phyloP scores from a whole-genome alignment of 2,797 vertebrate genomes.

The Protosalanx chinensis region DNA sequence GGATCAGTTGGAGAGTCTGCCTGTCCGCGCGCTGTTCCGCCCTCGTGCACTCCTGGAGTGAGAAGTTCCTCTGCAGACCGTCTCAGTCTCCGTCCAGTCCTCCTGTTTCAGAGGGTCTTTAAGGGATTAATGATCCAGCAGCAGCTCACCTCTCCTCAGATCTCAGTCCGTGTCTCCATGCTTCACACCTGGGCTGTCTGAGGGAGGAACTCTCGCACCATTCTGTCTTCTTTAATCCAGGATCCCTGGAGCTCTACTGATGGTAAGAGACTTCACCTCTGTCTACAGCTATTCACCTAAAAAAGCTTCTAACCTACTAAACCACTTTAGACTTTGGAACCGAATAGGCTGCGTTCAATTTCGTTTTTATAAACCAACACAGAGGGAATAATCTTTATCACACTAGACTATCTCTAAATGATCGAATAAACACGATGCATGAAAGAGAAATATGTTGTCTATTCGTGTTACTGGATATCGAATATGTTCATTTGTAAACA shows the following conservation, averaged over 20 bases:
- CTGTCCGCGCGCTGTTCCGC: conserved; percentile 51
- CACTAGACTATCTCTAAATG: not conserved
- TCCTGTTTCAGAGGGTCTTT: conserved; percentile 41
- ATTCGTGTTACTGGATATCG: conserved; percentile 2
- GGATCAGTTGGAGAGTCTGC: conserved; percentile 69
- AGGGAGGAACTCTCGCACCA: conserved; percentile 40
- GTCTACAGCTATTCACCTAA: not conserved
- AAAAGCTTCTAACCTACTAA: not conserved
- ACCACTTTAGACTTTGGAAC: not conserved
- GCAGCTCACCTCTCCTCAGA: conserved; percentile 43
- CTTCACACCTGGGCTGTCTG: conserved; percentile 56
- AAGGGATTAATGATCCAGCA: conserved; percentile 67
- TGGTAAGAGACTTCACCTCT: conserved; percentile 66
- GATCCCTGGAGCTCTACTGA: conserved; percentile 75
- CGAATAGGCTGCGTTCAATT: not conserved
- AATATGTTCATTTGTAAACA: not conserved
- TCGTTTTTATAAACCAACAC: not conserved
- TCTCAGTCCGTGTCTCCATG: conserved; percentile 47
- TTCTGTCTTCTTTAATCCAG: conserved; percentile 52
- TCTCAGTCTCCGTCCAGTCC: conserved; percentile 21
- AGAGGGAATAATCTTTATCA: not conserved
- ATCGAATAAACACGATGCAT: not conserved
- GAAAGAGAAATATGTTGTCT: not conserved
- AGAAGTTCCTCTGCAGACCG: conserved; percentile 35
- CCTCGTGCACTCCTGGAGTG: conserved; percentile 51